Percentiles rank a stretch among this genome's conserved stretches.
These are phyloP conservation scores for Podarcis raffonei DNA, from an alignment of 2,113 vertebrate species.

Conservation along the genomic window DNA sequence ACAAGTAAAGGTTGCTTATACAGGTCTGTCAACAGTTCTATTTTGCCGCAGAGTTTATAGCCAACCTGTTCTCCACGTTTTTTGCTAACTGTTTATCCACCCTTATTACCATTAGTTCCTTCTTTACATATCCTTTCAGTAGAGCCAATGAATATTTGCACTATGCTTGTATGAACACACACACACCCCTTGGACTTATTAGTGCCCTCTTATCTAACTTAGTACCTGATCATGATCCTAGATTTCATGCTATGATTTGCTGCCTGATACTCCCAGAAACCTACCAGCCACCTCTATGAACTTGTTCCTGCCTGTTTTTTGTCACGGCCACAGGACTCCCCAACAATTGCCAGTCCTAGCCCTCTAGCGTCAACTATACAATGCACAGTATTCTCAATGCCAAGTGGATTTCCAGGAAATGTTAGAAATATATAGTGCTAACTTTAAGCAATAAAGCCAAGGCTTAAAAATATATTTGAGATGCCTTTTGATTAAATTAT, in stretches of 20 bases:
- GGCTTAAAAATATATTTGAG: background rate
- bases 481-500: background rate
- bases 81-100: background rate
- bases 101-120: background rate
- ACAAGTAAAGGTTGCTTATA: background rate
- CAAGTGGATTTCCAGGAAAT: background rate
- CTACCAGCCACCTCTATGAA: background rate
- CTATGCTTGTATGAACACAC: background rate
- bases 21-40: background rate
- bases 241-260: background rate
- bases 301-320: background rate
- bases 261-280: background rate
- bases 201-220: background rate
- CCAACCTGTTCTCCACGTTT: background rate
- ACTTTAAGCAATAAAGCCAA: background rate
- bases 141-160: background rate
- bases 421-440: too few species aligned
- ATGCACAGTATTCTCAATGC: background rate
- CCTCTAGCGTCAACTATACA: background rate
- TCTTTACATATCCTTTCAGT: background rate
- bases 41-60: background rate
- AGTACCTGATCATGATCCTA: background rate
- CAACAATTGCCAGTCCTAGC: background rate
- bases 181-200: background rate
- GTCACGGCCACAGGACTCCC: background rate